Evolutionary conservation across 2,888 invertebrate genomes (phyloP), one percentile per base, ranked within the genome.

Genomic region (Parthenolecanium corni): DNA sequence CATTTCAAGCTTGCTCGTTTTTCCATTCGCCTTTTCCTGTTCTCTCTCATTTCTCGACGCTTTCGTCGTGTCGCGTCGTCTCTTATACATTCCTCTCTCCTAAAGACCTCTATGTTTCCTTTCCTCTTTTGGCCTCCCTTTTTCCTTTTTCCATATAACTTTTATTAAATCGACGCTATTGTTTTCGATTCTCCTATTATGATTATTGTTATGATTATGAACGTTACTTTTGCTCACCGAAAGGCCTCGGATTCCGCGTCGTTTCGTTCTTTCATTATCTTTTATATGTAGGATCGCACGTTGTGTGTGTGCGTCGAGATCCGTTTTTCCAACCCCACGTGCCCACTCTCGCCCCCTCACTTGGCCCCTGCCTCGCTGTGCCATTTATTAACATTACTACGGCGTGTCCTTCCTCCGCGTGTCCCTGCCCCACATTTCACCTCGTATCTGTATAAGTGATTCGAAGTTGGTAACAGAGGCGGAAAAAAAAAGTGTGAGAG

Each of bases 151-250:
- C 56, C 56, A 56, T n/a, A n/a, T 56, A 42, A 56, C 56, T 56
- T 56, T 56, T 56, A 56, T 56, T 56, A 56, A 56, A 56, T 56
- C 56, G 56, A 44, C 56, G 56, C 56, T 56, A 56, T 56, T 56
- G 56, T 56, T 56, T 56, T 56, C 56, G 56, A 56, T 56, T 56
- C 56, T 44, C 42, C 44, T 56, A 56, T 56, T 56, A 56, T 56
- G 56, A 56, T 56, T 56, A 56, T 56, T 56, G 56, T 56, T 56
- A 56, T 44, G 56, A 56, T 56, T 56, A 56, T 56, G 56, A 56
- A 56, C 56, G 44, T 42, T 56, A 56, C 46, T 46, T 46, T 56
- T 56, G 25, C 25, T 46, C 25, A 25, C 56, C 18, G 44, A 44
- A 25, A 46, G 44, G 44, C 44, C 44, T 42, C 56, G 40, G 44